These are phyloP conservation scores for Aleiodes alternator DNA, from an alignment of 2,888 invertebrate genomes.

Conservation along the genomic window DNA sequence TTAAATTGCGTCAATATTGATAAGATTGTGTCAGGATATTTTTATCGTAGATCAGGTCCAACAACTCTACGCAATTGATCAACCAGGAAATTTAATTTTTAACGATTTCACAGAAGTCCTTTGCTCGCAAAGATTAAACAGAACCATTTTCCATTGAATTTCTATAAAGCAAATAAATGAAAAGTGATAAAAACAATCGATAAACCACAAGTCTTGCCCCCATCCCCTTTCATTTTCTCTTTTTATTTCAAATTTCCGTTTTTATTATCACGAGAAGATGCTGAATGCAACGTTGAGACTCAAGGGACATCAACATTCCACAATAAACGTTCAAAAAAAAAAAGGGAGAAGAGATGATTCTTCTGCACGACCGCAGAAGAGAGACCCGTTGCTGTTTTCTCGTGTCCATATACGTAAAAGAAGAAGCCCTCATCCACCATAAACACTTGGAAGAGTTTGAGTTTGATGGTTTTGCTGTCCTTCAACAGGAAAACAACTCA, in stretches of 20 bases:
- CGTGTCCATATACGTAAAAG: constrained; percentile 33
- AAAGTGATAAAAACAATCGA: constrained; percentile 12
- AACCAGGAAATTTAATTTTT: background rate
- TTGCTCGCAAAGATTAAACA: background rate
- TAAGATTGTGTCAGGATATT: too few relatives aligned
- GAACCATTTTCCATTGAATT: constrained; percentile 1
- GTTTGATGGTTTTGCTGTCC: background rate
- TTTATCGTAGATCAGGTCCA: too few relatives aligned
- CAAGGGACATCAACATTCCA: constrained; percentile 33
- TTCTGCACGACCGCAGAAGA: constrained; percentile 25
- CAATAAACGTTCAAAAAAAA: constrained; percentile 12
- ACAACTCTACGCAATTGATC: too few relatives aligned
- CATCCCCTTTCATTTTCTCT: background rate
- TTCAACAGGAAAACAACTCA: background rate
- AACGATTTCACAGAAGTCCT: background rate
- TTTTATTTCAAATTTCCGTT: too few relatives aligned
- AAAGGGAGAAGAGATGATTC: constrained; percentile 8
- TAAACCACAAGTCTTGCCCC: constrained; percentile 1
- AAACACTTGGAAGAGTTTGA: too few relatives aligned
- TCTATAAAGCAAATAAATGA: constrained; percentile 13
- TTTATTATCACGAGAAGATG: background rate
- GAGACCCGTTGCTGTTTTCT: constrained; percentile 16
- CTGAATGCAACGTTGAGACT: constrained; percentile 24
- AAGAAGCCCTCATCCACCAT: too few relatives aligned
- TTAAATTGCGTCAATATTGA: too few relatives aligned